Base-by-base conservation (phyloP, 2,888 invertebrate species). In the Mellilla xanthometata region DNA sequence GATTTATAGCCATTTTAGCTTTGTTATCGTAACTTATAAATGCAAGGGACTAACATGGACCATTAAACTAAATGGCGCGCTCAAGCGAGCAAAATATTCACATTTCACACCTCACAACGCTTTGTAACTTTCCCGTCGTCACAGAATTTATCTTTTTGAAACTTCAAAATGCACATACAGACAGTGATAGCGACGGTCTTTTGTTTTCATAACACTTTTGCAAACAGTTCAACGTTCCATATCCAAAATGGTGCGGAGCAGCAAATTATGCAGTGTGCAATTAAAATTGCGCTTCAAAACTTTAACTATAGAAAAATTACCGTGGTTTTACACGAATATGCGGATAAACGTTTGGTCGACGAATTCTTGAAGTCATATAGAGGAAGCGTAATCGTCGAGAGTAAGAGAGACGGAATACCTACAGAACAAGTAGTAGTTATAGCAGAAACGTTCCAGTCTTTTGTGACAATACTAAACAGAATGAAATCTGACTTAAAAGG, bases 401-500 rank as follows among this genome's bases (percentile, higher is more conserved):
- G 59, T 2, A 73, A 74, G 49, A 60, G 48, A 38, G 64, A 68
- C n/a, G 60, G 53, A 27, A 49, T 50, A 1, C 58, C 65, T 2
- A 64, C 72, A 0, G 72, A 65, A 11, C 83, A 84, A 60, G 70
- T 80, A 0, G 68, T 84, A 1, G 62, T 83, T 12, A 59, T 83
- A 4, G 62, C 76, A 4, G 58, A 79, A 1, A 71, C 71, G 1
- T 76, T 68, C 43, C 60, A 68, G 12, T 72, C 76, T 1, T 79
- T 83, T 24, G 58, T 69, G 38, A 72, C 65, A 42, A 59, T 76
- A 4, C 32, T 76, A 3, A 49, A 54, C 1, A 67, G 60, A 39
- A 50, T 81, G n/a, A 79, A 76, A 38, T 78, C 76, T 1, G 80
- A 83, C 48, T 49, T 81, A 1, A 72, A 67, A 65, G 83, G 80